A percentile compares a stretch with the other conserved stretches of the same genome.
phyloP scores from a whole-genome alignment of 2,888 invertebrate genomes.

The Vanessa cardui region DNA sequence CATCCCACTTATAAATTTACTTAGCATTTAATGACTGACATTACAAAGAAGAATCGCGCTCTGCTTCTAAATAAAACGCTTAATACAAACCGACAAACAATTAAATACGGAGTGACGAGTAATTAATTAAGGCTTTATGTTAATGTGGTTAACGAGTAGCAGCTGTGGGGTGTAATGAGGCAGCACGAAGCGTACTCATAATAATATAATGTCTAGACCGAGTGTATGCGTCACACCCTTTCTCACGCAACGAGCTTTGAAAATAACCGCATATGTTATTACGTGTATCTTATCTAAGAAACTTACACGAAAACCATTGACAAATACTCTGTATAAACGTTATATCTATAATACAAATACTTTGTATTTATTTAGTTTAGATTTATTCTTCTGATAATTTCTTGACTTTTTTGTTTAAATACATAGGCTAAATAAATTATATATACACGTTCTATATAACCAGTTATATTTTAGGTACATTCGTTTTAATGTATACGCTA shows the following conservation, averaged over 20 bases:
- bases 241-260: constrained; percentile 72
- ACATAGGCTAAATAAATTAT: no score
- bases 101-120: constrained; percentile 58
- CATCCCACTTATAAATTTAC: constrained; percentile 12
- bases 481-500: constrained; percentile 23
- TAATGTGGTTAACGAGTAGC: constrained; percentile 65
- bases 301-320: constrained; percentile 21
- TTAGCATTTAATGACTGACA: constrained; percentile 21
- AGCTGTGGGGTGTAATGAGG: constrained; percentile 67
- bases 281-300: constrained; percentile 27
- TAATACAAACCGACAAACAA: constrained; percentile 48
- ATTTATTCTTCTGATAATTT: no score
- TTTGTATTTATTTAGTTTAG: background rate
- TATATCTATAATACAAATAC: background rate
- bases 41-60: constrained; percentile 12
- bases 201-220: constrained; percentile 66
- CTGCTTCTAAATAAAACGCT: constrained; percentile 34
- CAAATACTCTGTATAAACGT: constrained; percentile 1
- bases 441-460: background rate
- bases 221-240: constrained; percentile 69
- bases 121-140: constrained; percentile 71
- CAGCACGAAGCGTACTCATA: constrained; percentile 47
- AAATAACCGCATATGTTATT: constrained; percentile 29
- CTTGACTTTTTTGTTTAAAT: no score
- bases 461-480: constrained; percentile 15